These are phyloP conservation scores for Plestiodon gilberti DNA, from an alignment of 2,113 vertebrate genomes.

Conservation along the genomic window DNA sequence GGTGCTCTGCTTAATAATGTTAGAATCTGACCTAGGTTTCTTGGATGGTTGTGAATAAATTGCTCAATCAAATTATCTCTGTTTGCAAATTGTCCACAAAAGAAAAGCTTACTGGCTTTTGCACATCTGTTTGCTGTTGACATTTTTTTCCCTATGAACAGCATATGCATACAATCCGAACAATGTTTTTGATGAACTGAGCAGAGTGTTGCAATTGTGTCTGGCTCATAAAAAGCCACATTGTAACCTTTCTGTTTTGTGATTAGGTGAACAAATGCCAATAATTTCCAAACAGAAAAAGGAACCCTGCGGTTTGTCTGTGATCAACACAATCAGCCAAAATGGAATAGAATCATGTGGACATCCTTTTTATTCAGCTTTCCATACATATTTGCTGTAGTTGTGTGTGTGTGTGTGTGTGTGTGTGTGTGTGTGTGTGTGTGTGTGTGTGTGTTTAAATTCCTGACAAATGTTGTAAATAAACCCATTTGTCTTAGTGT, in stretches of 20 bases:
- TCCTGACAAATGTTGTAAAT: slow-evolving; percentile 4
- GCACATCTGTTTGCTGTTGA: background rate
- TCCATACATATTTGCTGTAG: background rate
- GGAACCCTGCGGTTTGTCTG: background rate
- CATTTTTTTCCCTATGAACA: background rate
- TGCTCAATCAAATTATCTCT: slow-evolving; percentile 10
- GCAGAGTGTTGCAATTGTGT: background rate
- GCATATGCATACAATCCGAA: background rate
- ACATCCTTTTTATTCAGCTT: background rate
- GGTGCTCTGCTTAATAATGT: background rate
- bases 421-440: too few species aligned
- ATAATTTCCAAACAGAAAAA: slow-evolving; percentile 18
- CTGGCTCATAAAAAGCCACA: slow-evolving; percentile 14
- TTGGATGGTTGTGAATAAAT: background rate
- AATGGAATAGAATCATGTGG: background rate
- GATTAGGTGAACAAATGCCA: slow-evolving; percentile 16
- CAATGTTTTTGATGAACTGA: slow-evolving; percentile 18
- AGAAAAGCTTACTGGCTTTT: slow-evolving; percentile 6
- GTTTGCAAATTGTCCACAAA: slow-evolving; percentile 4
- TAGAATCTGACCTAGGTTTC: slow-evolving; percentile 13
- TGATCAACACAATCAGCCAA: slow-evolving; percentile 20
- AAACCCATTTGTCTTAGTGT: slow-evolving; percentile 1
- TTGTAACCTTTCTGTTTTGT: slow-evolving; percentile 29
- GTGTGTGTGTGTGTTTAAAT: background rate
- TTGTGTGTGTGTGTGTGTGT: too few species aligned